phyloP scores from a whole-genome alignment of 2,113 vertebrate genomes.

The Oryzias melastigma region DNA sequence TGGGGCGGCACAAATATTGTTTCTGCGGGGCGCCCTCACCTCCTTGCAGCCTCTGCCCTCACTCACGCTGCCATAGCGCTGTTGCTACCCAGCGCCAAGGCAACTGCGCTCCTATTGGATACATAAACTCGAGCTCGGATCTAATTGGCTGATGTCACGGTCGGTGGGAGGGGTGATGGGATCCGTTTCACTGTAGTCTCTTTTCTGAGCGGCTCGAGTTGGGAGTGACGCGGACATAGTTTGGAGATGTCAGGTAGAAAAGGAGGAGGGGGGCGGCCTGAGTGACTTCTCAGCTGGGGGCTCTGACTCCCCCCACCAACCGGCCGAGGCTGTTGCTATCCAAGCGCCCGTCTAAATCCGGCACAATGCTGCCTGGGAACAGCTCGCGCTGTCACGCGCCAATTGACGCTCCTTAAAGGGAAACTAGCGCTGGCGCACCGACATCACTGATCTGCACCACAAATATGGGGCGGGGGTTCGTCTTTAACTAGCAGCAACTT shows the following conservation, averaged over 20 bases:
- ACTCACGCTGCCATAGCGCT: slow-evolving; percentile 65
- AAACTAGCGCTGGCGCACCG: slow-evolving; percentile 31
- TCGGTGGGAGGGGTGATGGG: slow-evolving; percentile 66
- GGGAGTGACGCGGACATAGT: slow-evolving; percentile 80
- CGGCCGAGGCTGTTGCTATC: slow-evolving; percentile 72
- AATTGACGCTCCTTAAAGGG: slow-evolving; percentile 52
- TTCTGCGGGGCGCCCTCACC: too few relatives aligned
- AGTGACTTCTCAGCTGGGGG: slow-evolving; percentile 60
- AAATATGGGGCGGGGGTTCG: not conserved
- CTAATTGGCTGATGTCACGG: slow-evolving; percentile 59
- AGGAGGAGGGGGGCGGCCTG: slow-evolving; percentile 40
- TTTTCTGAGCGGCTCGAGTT: slow-evolving; percentile 63
- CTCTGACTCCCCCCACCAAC: slow-evolving; percentile 46
- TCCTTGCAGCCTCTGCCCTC: slow-evolving; percentile 38
- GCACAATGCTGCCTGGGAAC: slow-evolving; percentile 73
- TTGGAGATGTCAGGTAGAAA: slow-evolving; percentile 78
- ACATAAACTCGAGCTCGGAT: slow-evolving; percentile 33
- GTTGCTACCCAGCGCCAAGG: slow-evolving; percentile 82
- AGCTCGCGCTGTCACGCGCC: slow-evolving; percentile 54
- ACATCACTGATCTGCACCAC: slow-evolving; percentile 1
- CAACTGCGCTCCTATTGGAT: slow-evolving; percentile 73
- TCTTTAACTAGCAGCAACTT: too few relatives aligned
- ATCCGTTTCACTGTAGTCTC: slow-evolving; percentile 64
- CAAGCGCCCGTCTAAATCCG: slow-evolving; percentile 67
- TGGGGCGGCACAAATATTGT: too few relatives aligned